phyloP scores from a whole-genome alignment of 2,888 invertebrate species.

The Tenodera sinensis region DNA sequence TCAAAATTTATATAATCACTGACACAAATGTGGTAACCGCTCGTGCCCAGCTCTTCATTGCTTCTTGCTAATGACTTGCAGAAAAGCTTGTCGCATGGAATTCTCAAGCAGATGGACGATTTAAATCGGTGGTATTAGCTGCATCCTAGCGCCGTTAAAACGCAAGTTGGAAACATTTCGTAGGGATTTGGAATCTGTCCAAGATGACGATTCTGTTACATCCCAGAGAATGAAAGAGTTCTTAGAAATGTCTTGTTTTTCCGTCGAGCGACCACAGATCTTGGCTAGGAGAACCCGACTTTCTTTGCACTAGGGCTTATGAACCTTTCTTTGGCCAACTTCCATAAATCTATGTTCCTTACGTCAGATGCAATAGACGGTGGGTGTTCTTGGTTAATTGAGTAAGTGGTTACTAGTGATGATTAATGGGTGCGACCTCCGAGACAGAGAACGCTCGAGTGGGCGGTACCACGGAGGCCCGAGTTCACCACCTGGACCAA shows the following conservation, averaged over 20 bases:
- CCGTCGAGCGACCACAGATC: neutral
- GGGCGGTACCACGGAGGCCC: no score
- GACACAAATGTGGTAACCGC: neutral
- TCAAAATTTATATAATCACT: neutral
- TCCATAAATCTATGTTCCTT: neutral
- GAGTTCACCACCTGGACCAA: no score
- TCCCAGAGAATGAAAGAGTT: neutral
- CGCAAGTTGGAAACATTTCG: neutral
- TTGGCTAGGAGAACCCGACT: neutral
- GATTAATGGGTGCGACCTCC: no score
- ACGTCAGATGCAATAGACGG: neutral
- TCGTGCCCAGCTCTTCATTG: neutral
- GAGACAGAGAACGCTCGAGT: no score
- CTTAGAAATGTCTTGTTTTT: neutral
- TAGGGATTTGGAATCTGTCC: neutral
- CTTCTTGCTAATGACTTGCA: neutral
- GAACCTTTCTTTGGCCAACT: neutral
- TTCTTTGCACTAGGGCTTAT: neutral
- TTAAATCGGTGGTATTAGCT: neutral
- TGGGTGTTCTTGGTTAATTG: no score
- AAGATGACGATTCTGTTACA: neutral
- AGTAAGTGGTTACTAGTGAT: no score
- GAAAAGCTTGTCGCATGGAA: neutral
- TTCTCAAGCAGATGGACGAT: neutral
- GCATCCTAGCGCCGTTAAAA: neutral